Conservation (phyloP, 1,140 invertebrate species). For the Telenomus remus region DNA sequence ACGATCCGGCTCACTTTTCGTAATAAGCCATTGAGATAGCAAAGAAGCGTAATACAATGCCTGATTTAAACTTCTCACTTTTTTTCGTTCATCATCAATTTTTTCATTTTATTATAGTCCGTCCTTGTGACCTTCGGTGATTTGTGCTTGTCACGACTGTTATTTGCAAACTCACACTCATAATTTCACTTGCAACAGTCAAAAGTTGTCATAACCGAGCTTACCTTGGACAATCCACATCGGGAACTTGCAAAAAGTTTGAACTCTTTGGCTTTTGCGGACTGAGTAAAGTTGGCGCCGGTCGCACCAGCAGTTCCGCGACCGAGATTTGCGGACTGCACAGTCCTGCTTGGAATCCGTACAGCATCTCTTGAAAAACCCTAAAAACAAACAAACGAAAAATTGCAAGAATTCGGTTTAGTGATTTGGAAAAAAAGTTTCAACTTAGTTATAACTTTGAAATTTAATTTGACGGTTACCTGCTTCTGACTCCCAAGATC, state of each 20-base stretch:
- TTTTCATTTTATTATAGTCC: slow-evolving; percentile 21
- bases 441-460: too few relatives aligned
- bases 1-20: slow-evolving; percentile 15
- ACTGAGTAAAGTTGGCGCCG: slow-evolving; percentile 88
- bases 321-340: slow-evolving; percentile 95
- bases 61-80: background rate
- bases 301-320: slow-evolving; percentile 88
- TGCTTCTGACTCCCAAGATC: slow-evolving; percentile 91
- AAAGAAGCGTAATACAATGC: slow-evolving; percentile 11
- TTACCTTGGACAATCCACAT: slow-evolving; percentile 81
- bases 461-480: too few relatives aligned
- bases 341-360: slow-evolving; percentile 94
- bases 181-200: slow-evolving; percentile 19
- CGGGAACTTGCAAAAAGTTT: slow-evolving; percentile 91
- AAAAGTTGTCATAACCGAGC: slow-evolving; percentile 23
- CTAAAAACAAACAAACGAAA: slow-evolving; percentile 64
- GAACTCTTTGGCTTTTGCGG: slow-evolving; percentile 92
- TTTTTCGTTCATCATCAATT: slow-evolving; percentile 11
- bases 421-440: too few relatives aligned
- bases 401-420: background rate
- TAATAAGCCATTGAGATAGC: slow-evolving; percentile 19
- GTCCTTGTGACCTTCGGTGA: slow-evolving; percentile 12
- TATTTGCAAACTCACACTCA: background rate
- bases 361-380: slow-evolving; percentile 94
- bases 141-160: too few relatives aligned